Percentiles rank a stretch among this genome's conserved stretches.
phyloP scores from a whole-genome alignment of 2,888 invertebrate species.

The Leucoma salicis region DNA sequence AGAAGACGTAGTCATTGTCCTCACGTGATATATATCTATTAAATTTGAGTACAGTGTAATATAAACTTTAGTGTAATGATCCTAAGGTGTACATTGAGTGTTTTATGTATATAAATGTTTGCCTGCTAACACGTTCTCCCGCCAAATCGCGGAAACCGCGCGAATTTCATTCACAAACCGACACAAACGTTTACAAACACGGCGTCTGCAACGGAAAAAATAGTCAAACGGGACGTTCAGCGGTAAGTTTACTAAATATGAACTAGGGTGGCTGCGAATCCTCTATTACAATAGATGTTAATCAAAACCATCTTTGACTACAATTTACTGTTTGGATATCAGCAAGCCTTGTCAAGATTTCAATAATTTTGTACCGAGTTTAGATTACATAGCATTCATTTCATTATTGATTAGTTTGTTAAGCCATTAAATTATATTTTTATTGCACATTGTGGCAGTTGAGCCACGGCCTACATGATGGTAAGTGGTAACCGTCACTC shows the following conservation, averaged over 20 bases:
- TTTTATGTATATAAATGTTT: constrained; percentile 25
- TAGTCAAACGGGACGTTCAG: constrained; percentile 72
- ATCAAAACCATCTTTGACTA: constrained; percentile 29
- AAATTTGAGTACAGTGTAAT: constrained; percentile 5
- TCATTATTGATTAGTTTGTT: too few relatives aligned
- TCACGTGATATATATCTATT: constrained; percentile 22
- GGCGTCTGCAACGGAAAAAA: constrained; percentile 72
- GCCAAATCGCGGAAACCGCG: constrained; percentile 71
- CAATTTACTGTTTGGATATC: constrained; percentile 16
- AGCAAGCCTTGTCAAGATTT: not conserved
- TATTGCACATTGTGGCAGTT: too few relatives aligned
- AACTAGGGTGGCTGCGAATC: constrained; percentile 64
- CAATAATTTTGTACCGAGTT: too few relatives aligned
- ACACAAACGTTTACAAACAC: constrained; percentile 72
- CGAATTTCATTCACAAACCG: constrained; percentile 76
- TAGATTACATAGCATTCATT: too few relatives aligned
- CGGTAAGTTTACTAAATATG: constrained; percentile 74
- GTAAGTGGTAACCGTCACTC: too few relatives aligned
- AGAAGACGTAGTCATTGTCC: constrained; percentile 32
- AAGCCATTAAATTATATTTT: too few relatives aligned
- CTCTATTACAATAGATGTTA: constrained; percentile 46
- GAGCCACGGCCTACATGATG: too few relatives aligned
- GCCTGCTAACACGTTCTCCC: constrained; percentile 45
- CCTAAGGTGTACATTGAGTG: constrained; percentile 13
- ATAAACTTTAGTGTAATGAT: not conserved